Evolutionary conservation across 2,797 vertebrate genomes (phyloP).

Genomic region (Hoplostethus mediterraneus): DNA sequence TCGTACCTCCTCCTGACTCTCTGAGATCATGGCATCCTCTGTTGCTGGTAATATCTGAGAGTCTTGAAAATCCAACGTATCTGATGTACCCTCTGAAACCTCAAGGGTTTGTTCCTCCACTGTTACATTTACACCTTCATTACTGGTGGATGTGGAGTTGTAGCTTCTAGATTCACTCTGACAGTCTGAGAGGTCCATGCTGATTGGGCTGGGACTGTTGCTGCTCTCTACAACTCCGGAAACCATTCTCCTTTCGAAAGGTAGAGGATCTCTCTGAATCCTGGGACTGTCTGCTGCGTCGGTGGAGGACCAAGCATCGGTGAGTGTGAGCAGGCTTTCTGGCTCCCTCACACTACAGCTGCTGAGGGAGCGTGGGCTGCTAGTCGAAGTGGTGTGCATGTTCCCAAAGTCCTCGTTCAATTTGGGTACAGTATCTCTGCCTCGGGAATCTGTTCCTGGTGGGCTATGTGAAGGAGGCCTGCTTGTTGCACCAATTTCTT

Average conservation of each 20-base stretch:
- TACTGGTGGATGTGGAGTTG: slow-evolving; percentile 54
- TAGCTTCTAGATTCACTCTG: slow-evolving; percentile 43
- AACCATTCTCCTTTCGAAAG: slow-evolving; percentile 42
- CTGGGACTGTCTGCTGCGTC: slow-evolving; percentile 80
- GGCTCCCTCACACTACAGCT: slow-evolving; percentile 72
- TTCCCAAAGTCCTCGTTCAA: slow-evolving; percentile 57
- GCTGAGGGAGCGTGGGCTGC: slow-evolving; percentile 59
- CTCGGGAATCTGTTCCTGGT: slow-evolving; percentile 29
- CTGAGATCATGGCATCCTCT: slow-evolving; percentile 9
- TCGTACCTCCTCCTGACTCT: neutral
- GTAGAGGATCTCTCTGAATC: slow-evolving; percentile 50
- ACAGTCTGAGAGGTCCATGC: slow-evolving; percentile 63
- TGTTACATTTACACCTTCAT: slow-evolving; percentile 52
- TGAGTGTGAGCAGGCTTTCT: slow-evolving; percentile 76
- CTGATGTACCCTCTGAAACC: slow-evolving; percentile 24
- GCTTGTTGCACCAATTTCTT: slow-evolving; percentile 38
- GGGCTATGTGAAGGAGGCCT: slow-evolving; percentile 26
- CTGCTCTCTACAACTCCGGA: slow-evolving; percentile 60
- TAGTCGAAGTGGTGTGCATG: slow-evolving; percentile 50
- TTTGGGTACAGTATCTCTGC: slow-evolving; percentile 42
- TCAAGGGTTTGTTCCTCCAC: slow-evolving; percentile 49
- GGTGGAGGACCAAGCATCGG: slow-evolving; percentile 87
- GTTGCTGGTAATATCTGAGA: neutral
- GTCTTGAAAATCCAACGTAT: slow-evolving; percentile 20
- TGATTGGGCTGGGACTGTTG: slow-evolving; percentile 69